Conservation (phyloP, 2,113 vertebrate species). For the Oncorhynchus nerka region DNA sequence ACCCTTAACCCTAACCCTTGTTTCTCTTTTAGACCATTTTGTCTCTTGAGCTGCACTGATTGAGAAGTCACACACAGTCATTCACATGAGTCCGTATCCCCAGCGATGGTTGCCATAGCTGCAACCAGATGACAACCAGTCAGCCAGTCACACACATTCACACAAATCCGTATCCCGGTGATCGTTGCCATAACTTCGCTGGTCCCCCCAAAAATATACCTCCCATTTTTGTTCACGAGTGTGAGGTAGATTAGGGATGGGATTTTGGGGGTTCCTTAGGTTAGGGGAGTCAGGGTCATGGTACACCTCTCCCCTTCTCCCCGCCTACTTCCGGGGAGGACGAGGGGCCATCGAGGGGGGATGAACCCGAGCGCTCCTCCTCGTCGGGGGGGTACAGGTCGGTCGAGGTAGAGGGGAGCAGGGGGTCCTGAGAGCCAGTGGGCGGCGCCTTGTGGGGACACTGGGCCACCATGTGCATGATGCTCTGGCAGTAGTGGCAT, state of each 20-base stretch:
- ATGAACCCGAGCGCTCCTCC: constrained; percentile 75
- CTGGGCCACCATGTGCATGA: constrained; percentile 94
- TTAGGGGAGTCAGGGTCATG: constrained; percentile 47
- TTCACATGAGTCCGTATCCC: constrained; percentile 63
- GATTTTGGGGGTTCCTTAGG: constrained; percentile 59
- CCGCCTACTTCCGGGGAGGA: constrained; percentile 81
- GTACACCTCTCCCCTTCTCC: constrained; percentile 59
- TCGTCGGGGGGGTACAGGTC: constrained; percentile 73
- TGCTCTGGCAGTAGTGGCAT: constrained; percentile 98
- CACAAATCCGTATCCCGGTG: constrained; percentile 49
- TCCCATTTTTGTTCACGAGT: constrained; percentile 66
- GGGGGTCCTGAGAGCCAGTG: constrained; percentile 79
- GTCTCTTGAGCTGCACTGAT: constrained; percentile 59
- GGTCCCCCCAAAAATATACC: constrained; percentile 45
- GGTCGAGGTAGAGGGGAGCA: constrained; percentile 71
- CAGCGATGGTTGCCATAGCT: constrained; percentile 62
- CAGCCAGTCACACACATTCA: constrained; percentile 69
- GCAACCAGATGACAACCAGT: constrained; percentile 55
- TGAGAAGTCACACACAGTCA: constrained; percentile 53
- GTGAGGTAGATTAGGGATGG: constrained; percentile 75
- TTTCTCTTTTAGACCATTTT: constrained; percentile 42
- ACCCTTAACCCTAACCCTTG: background rate
- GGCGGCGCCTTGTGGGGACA: constrained; percentile 82
- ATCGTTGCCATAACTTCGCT: constrained; percentile 65
- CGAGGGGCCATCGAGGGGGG: constrained; percentile 82